A percentile compares a stretch with the other conserved stretches of the same genome.
phyloP scores from a whole-genome alignment of 1,140 invertebrate genomes.

The Meteorus sp. region DNA sequence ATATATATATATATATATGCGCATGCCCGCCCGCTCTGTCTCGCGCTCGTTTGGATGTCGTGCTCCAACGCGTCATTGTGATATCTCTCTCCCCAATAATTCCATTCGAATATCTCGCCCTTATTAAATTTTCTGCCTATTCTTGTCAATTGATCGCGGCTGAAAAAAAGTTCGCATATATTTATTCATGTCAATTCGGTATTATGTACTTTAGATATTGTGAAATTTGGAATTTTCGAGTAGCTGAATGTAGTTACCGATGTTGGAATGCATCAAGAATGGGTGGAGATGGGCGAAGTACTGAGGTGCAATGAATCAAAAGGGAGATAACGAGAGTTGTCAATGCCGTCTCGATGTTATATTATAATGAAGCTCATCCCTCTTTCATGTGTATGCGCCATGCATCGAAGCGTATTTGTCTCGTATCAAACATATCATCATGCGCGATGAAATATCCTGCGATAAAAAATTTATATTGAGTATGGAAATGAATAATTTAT shows the following conservation, averaged over 20 bases:
- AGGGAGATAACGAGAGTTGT: not conserved
- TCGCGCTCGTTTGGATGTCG: conserved; percentile 5
- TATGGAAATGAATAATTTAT: too few species aligned
- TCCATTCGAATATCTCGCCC: not conserved
- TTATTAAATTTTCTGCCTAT: conserved; percentile 21
- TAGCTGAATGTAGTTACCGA: too few species aligned
- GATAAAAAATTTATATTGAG: too few species aligned
- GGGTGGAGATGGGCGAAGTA: not conserved
- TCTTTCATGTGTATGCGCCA: not conserved
- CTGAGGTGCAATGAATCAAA: not conserved
- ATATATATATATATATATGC: conserved; percentile 33
- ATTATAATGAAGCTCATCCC: not conserved
- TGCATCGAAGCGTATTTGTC: not conserved
- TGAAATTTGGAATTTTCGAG: not conserved
- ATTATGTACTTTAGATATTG: not conserved
- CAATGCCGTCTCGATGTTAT: not conserved
- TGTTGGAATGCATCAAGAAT: not conserved
- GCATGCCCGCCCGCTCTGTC: conserved; percentile 24
- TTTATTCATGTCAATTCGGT: not conserved
- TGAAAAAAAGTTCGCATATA: not conserved
- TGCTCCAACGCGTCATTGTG: not conserved
- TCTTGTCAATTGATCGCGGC: conserved; percentile 21
- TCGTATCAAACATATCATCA: too few species aligned
- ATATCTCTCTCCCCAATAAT: not conserved
- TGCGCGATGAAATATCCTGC: too few species aligned